Percentiles rank a stretch among this genome's conserved stretches.
These are phyloP conservation scores for Solenopsis fugax DNA, from an alignment of 1,140 invertebrate genomes.

Conservation along the genomic window DNA sequence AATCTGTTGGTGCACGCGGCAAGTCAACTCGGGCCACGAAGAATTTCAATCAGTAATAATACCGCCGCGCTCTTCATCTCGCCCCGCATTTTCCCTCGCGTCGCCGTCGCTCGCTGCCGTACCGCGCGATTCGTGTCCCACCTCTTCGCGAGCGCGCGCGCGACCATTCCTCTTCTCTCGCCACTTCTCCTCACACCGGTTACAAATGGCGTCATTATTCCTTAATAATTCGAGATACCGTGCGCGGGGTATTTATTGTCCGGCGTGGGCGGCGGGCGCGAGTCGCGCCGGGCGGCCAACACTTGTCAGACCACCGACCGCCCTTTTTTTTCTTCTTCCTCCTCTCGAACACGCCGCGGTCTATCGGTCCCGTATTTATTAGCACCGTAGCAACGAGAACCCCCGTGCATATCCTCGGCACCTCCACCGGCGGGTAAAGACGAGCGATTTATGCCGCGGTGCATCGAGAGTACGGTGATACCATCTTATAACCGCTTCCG, in stretches of 20 bases:
- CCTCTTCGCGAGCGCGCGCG: neutral
- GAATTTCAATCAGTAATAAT: slow-evolving; percentile 79
- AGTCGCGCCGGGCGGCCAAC: slow-evolving; percentile 23
- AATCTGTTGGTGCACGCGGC: slow-evolving; percentile 75
- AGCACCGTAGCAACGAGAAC: slow-evolving; percentile 44
- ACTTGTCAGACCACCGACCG: slow-evolving; percentile 47
- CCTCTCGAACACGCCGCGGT: slow-evolving; percentile 4
- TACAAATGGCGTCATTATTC: slow-evolving; percentile 80
- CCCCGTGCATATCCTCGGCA: slow-evolving; percentile 41
- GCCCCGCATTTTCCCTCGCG: neutral
- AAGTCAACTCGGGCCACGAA: slow-evolving; percentile 77
- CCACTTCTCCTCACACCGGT: slow-evolving; percentile 68
- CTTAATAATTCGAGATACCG: slow-evolving; percentile 78
- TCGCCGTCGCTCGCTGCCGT: no score
- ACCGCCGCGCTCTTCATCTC: slow-evolving; percentile 69
- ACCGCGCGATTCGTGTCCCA: neutral
- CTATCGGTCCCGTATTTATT: slow-evolving; percentile 73
- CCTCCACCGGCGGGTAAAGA: slow-evolving; percentile 34
- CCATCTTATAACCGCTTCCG: slow-evolving; percentile 58
- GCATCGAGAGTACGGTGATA: slow-evolving; percentile 23
- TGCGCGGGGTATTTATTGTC: slow-evolving; percentile 71
- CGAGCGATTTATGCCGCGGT: slow-evolving; percentile 64
- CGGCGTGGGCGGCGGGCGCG: slow-evolving; percentile 12
- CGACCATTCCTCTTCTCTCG: slow-evolving; percentile 48
- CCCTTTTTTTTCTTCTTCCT: slow-evolving; percentile 18